Evolutionary conservation across 64 coral and sea anemone species (phyloP), one percentile per base, ranked within the genome.

Genomic region (Actinia equina): DNA sequence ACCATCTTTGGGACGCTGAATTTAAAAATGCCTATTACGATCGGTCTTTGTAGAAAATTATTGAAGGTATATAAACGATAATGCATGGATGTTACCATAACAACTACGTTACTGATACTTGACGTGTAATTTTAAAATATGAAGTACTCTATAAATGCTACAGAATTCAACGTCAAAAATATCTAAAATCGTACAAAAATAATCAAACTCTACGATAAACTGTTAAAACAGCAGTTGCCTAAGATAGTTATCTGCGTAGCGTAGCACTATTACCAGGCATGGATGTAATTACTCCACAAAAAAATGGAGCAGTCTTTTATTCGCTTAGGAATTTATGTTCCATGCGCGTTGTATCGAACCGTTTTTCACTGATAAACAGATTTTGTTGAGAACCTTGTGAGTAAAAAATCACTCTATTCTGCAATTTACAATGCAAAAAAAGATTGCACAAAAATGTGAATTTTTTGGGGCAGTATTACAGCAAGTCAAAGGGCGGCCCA

Each of bases 51-150:
- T 51, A 81, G 49, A 4, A 81, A 10, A 49, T 81, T 49, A 52
- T 81, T 51, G 0, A 46, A 15, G 69, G 26, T 74, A 74, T 30
- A 74, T 74, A 74, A 74, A 74, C 4, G 27, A 14, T 74, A 26
- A 74, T 74, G 69, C 69, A 74, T 74, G 27, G 23, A 30, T 74
- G 69, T 74, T 30, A 41, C 69, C 69, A 74, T 74, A 41, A 74
- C 69, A 74, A 74, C 69, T 41, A 74, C 69, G 20, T 12, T 7
- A 74, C 69, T 71, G 23, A 71, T 25, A 67, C 18, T 23, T 4
- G 22, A 69, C 22, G 23, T 8, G 22, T 69, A 23, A 22, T n/a
- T 20, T 37, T 37, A 37, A 37, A 37, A 37, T 37, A 49, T 49
- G 46, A 2, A 49, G 46, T 49, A 49, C 46, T 49, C 46, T 69